A percentile compares a stretch with the other conserved stretches of the same genome.
These are phyloP conservation scores for Tapirus indicus DNA, from an alignment of 2,797 vertebrate genomes.

Conservation along the genomic window DNA sequence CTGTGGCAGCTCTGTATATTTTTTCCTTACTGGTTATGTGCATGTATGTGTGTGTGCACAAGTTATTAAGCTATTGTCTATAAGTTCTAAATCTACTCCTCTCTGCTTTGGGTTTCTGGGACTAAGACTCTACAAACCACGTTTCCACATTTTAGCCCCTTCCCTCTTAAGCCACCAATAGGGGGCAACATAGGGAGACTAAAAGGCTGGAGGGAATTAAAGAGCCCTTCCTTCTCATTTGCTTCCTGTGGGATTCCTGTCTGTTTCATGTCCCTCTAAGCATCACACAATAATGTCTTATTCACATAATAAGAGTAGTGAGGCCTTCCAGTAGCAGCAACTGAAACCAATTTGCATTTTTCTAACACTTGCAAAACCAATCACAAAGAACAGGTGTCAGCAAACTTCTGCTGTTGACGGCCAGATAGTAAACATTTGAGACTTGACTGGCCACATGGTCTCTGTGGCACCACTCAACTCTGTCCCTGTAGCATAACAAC, in stretches of 20 bases:
- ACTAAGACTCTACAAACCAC: neutral
- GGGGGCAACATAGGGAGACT: neutral
- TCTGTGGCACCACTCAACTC: neutral
- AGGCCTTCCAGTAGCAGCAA: neutral
- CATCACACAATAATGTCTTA: neutral
- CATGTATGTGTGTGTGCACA: neutral
- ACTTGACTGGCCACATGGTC: neutral
- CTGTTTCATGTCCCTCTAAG: neutral
- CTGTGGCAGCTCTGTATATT: neutral
- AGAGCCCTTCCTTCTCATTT: neutral
- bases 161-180: neutral
- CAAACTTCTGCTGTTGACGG: neutral
- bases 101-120: neutral
- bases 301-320: neutral
- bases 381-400: neutral
- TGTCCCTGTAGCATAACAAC: neutral
- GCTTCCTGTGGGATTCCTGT: neutral
- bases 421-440: neutral
- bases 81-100: neutral
- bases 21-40: neutral
- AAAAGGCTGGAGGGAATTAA: neutral
- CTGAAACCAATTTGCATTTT: slow-evolving; percentile 2
- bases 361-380: neutral
- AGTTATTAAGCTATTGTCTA: neutral
- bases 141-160: neutral